phyloP scores from a whole-genome alignment of 2,113 vertebrate species.

The Lamprotornis superbus region DNA sequence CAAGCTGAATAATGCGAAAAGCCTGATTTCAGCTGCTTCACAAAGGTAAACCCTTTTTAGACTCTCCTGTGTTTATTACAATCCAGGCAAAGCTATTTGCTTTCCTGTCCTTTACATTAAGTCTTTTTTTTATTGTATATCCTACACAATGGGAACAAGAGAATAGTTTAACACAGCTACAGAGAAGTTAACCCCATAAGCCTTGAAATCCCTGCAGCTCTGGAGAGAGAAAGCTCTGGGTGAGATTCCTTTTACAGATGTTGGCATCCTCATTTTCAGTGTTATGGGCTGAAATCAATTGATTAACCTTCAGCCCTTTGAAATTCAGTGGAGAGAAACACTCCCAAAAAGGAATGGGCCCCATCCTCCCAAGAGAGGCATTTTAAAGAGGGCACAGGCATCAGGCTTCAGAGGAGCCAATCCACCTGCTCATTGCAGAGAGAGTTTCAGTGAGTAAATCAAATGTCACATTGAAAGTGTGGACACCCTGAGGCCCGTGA shows the following conservation, averaged over 20 bases:
- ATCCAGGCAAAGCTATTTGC: not conserved
- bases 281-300: rapidly evolving
- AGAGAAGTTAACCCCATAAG: not conserved
- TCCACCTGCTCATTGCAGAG: not conserved
- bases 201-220: not conserved
- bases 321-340: not conserved
- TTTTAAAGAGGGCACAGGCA: not conserved
- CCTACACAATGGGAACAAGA: not conserved
- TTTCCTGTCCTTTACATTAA: not conserved
- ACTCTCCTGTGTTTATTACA: not conserved
- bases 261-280: not conserved
- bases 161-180: not conserved
- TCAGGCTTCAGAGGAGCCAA: not conserved
- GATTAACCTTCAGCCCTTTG: not conserved
- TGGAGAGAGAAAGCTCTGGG: not conserved
- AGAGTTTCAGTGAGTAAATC: not conserved
- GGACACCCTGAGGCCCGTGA: not conserved
- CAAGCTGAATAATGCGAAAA: not conserved
- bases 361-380: not conserved
- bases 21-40: not conserved
- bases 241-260: not conserved
- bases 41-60: not conserved
- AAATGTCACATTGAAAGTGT: not conserved
- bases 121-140: not conserved
- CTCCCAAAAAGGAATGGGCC: not conserved